A percentile compares a stretch with the other conserved stretches of the same genome.
Conservation (phyloP, 1,140 invertebrate species). For the Sminthurinus signatus region DNA sequence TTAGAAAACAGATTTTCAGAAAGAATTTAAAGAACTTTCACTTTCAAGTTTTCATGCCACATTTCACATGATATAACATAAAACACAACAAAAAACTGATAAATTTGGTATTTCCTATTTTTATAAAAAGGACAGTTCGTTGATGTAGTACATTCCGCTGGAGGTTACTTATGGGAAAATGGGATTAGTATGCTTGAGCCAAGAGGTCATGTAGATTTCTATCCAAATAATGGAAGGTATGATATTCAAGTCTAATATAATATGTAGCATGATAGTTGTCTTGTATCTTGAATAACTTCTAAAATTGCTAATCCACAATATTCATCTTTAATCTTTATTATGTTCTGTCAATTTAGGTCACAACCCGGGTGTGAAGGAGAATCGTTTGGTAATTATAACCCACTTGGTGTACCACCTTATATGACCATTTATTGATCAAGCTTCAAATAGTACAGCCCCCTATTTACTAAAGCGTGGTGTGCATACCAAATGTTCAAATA, state of each 20-base stretch:
- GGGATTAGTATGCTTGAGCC: constrained; percentile 50
- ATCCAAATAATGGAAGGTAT: constrained; percentile 40
- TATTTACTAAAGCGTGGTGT: too few species aligned
- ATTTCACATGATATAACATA: neutral
- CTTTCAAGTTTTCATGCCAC: neutral
- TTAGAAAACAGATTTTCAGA: neutral
- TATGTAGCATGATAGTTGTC: too few species aligned
- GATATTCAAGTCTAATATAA: too few species aligned
- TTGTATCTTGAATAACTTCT: too few species aligned
- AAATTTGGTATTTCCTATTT: too few species aligned
- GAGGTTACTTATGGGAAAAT: constrained; percentile 26
- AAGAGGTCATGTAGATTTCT: constrained; percentile 55
- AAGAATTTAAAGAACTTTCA: neutral
- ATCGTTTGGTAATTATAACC: constrained; percentile 17
- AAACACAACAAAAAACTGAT: neutral
- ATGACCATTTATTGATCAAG: too few species aligned
- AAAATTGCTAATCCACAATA: too few species aligned
- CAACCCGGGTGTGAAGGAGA: constrained; percentile 34
- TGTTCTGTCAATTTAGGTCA: too few species aligned
- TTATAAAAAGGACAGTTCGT: constrained; percentile 49
- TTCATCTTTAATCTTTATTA: too few species aligned
- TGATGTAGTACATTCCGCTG: constrained; percentile 63
- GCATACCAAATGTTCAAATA: too few species aligned
- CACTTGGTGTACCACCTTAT: too few species aligned
- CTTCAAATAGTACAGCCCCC: too few species aligned